Percentiles rank a stretch among this genome's conserved stretches.
These are phyloP conservation scores for Eustalomyia histrio DNA, from an alignment of 2,888 invertebrate species.

Conservation along the genomic window DNA sequence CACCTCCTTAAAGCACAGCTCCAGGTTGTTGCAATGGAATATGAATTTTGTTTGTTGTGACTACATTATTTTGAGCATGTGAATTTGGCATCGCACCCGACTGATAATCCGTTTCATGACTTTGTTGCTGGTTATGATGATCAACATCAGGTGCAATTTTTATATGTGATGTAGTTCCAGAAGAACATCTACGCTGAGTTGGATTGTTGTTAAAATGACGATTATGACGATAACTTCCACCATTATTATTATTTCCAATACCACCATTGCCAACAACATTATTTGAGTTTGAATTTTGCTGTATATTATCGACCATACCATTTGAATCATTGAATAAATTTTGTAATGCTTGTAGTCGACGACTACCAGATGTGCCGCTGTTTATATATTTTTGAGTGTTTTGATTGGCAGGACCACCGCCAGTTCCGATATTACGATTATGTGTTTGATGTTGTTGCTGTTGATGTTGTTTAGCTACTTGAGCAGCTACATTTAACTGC, in stretches of 20 bases:
- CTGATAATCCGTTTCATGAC: slow-evolving; percentile 35
- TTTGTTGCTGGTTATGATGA: slow-evolving; percentile 52
- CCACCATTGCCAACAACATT: slow-evolving; percentile 35
- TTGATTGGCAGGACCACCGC: slow-evolving; percentile 50
- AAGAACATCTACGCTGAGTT: slow-evolving; percentile 56
- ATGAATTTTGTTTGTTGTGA: slow-evolving; percentile 59
- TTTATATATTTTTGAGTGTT: slow-evolving; percentile 23
- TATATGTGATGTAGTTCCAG: slow-evolving; percentile 25
- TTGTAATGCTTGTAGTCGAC: slow-evolving; percentile 69
- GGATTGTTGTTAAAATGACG: slow-evolving; percentile 45
- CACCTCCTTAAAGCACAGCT: slow-evolving; percentile 65
- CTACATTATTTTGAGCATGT: slow-evolving; percentile 30
- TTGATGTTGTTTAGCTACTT: slow-evolving; percentile 61
- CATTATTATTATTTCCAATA: slow-evolving; percentile 15
- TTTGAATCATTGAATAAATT: slow-evolving; percentile 67
- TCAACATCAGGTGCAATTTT: slow-evolving; percentile 54
- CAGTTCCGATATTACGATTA: slow-evolving; percentile 47
- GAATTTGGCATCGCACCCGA: slow-evolving; percentile 26
- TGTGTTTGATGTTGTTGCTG: slow-evolving; percentile 63
- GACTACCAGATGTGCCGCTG: slow-evolving; percentile 42
- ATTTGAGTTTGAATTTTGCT: slow-evolving; percentile 44
- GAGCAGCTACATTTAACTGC: slow-evolving; percentile 70
- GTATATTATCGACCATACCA: slow-evolving; percentile 62
- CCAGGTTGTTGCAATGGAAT: slow-evolving; percentile 65
- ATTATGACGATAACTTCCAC: slow-evolving; percentile 54